These are phyloP conservation scores for Pandion haliaetus DNA, from an alignment of 2,113 vertebrate species.

Conservation along the genomic window DNA sequence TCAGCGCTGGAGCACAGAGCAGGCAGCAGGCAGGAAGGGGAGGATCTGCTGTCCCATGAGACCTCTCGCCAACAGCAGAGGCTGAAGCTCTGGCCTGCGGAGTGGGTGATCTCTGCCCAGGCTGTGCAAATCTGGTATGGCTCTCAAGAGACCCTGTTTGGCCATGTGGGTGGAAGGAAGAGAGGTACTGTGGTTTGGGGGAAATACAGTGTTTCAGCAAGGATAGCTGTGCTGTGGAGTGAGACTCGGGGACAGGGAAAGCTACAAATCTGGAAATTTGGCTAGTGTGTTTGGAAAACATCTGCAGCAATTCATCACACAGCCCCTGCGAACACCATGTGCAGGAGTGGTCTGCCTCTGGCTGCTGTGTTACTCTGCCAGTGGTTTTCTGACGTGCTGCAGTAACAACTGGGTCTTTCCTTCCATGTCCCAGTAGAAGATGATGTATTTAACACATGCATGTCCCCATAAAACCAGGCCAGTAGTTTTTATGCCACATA, in stretches of 20 bases:
- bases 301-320: not conserved
- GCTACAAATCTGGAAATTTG: not conserved
- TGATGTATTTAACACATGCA: not conserved
- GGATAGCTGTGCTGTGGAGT: not conserved
- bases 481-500: not conserved
- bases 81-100: fast-evolving
- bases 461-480: not conserved
- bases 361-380: not conserved
- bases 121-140: fast-evolving
- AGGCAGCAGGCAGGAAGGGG: not conserved
- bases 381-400: not conserved
- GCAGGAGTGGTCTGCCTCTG: not conserved
- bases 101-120: not conserved
- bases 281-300: not conserved
- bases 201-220: not conserved
- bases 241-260: not conserved
- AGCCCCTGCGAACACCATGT: not conserved
- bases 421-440: not conserved
- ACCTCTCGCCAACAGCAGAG: not conserved
- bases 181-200: not conserved
- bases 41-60: not conserved
- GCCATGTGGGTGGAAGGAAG: not conserved
- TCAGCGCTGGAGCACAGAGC: not conserved
- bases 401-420: not conserved
- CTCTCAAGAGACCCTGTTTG: not conserved